A percentile compares a stretch with the other conserved stretches of the same genome.
Conservation (phyloP, 2,113 vertebrate genomes). For the Pardalotus punctatus region DNA sequence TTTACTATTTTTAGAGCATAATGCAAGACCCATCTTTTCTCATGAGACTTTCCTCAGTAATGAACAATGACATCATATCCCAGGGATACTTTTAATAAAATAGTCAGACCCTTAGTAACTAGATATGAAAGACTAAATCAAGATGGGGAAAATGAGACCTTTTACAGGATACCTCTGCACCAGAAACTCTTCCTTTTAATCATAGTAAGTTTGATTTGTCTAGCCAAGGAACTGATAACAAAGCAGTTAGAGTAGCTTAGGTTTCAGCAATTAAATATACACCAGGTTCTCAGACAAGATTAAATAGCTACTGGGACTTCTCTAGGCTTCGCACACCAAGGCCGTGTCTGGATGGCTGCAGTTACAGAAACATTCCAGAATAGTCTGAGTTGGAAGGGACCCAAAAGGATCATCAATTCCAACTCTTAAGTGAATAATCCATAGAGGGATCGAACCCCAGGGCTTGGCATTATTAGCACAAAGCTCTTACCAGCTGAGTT, state of each 20-base stretch:
- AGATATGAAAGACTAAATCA: not conserved
- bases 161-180: not conserved
- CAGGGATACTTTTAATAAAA: not conserved
- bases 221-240: not conserved
- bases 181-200: not conserved
- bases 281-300: not conserved
- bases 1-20: constrained; percentile 34
- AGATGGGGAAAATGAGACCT: not conserved
- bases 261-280: not conserved
- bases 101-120: not conserved
- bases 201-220: not conserved
- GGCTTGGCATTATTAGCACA: accelerated
- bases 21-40: constrained; percentile 27
- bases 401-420: no score
- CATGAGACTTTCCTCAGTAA: not conserved
- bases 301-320: not conserved
- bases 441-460: accelerated
- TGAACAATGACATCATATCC: constrained; percentile 4
- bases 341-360: not conserved
- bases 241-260: not conserved
- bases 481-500: not conserved
- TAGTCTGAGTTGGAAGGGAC: not conserved
- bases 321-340: not conserved
- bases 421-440: no score
- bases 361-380: not conserved